Evolutionary conservation across 2,113 vertebrate species (phyloP).

Genomic region (Corydoras sp.): DNA sequence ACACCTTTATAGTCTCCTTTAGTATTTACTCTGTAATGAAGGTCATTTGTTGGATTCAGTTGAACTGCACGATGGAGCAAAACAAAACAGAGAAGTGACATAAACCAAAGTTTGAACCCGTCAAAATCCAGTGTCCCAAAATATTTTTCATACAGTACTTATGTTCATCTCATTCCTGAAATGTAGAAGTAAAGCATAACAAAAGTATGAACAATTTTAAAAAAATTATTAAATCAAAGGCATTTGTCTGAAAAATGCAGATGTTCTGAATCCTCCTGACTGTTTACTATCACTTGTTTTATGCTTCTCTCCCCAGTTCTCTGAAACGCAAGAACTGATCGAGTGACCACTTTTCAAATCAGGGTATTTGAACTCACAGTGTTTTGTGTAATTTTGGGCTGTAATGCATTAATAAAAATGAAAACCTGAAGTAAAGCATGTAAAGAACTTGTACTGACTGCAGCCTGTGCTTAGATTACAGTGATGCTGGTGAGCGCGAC

Average conservation of each 20-base stretch:
- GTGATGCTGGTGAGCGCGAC: constrained; percentile 20
- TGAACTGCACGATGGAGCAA: too few species aligned
- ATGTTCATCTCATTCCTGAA: too few species aligned
- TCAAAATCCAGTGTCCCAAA: neutral
- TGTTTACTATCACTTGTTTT: constrained; percentile 9
- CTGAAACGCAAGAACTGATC: constrained; percentile 74
- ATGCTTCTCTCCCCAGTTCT: constrained; percentile 57
- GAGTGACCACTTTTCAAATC: constrained; percentile 58
- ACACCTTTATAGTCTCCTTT: too few species aligned
- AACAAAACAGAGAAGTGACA: too few species aligned
- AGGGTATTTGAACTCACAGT: constrained; percentile 40
- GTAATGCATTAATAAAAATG: neutral
- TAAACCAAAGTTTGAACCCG: too few species aligned
- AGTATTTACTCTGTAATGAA: too few species aligned
- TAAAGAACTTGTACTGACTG: neutral
- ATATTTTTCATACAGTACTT: neutral
- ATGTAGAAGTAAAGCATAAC: too few species aligned
- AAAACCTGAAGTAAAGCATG: constrained; percentile 9
- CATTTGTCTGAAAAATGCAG: too few species aligned
- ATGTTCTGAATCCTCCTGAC: too few species aligned
- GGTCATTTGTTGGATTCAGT: too few species aligned
- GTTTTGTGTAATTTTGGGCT: neutral
- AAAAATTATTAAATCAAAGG: too few species aligned
- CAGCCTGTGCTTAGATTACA: constrained; percentile 27
- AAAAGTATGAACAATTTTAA: too few species aligned